Evolutionary conservation across 2,888 invertebrate species (phyloP).

Genomic region (Erebia epiphron): DNA sequence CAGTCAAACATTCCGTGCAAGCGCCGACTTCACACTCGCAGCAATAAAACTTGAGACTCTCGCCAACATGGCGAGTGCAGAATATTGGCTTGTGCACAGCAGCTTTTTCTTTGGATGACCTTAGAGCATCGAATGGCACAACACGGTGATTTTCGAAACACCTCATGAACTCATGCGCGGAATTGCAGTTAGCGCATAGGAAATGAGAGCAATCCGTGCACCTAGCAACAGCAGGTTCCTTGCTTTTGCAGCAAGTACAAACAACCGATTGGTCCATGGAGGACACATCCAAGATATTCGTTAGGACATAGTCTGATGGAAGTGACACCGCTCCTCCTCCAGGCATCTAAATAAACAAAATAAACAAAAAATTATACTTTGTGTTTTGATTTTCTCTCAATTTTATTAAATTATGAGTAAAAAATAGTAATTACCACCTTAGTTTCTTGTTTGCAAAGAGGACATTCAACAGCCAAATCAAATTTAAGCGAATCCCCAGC

Average conservation of each 20-base stretch:
- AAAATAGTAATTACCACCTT: conserved; percentile 76
- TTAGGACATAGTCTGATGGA: conserved; percentile 93
- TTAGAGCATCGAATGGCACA: conserved; percentile 93
- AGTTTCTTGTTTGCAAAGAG: conserved; percentile 93
- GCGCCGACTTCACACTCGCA: conserved; percentile 93
- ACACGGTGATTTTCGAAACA: conserved; percentile 98
- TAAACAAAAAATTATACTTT: neutral
- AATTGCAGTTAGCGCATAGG: conserved; percentile 96
- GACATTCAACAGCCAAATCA: conserved; percentile 87
- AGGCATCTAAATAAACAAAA: conserved; percentile 80
- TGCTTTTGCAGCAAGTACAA: conserved; percentile 97
- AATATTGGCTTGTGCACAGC: conserved; percentile 95
- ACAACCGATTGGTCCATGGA: conserved; percentile 88
- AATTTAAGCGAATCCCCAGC: conserved; percentile 86
- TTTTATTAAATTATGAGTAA: neutral
- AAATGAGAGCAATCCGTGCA: conserved; percentile 98
- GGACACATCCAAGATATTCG: conserved; percentile 92
- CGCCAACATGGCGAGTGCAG: conserved; percentile 91
- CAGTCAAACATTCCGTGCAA: conserved; percentile 93
- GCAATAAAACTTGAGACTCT: conserved; percentile 94
- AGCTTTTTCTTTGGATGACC: conserved; percentile 89
- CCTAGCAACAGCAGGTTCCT: conserved; percentile 95
- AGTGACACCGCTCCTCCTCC: conserved; percentile 90
- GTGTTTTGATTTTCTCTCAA: conserved; percentile 5
- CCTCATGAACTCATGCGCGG: conserved; percentile 97